Conservation (phyloP, 35 echinoderm and acorn worm species). For the Lytechinus pictus region DNA sequence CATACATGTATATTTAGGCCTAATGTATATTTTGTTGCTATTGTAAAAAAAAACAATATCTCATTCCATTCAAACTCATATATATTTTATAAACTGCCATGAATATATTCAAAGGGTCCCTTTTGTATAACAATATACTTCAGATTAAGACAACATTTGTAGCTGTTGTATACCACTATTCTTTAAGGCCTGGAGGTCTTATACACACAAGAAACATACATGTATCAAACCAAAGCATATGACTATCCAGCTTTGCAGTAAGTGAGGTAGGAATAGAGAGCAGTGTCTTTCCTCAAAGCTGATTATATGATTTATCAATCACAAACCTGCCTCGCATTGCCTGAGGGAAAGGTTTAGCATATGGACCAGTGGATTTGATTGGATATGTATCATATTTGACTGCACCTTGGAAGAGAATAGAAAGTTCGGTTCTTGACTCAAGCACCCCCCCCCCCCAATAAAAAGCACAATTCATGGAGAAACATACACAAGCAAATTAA, state of each 20-base stretch:
- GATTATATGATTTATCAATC: background rate
- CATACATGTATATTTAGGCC: no score
- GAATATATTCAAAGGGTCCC: no score
- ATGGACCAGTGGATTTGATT: background rate
- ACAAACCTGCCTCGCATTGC: background rate
- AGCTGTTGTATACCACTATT: background rate
- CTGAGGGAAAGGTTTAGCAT: constrained; percentile 1
- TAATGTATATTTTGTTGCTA: no score
- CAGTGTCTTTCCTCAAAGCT: background rate
- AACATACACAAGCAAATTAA: background rate
- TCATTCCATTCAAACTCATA: no score
- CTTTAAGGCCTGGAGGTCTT: background rate
- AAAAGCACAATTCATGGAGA: background rate
- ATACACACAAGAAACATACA: background rate
- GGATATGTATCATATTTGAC: background rate
- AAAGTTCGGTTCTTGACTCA: background rate
- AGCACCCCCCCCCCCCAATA: background rate
- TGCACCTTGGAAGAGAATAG: background rate
- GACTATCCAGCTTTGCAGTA: background rate
- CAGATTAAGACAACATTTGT: no score
- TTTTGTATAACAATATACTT: no score
- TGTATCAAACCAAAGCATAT: background rate
- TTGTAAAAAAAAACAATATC: no score
- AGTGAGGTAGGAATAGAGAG: background rate
- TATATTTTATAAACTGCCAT: no score